Evolutionary conservation across 2,888 invertebrate genomes (phyloP).

Genomic region (Liodrosophila aerea): DNA sequence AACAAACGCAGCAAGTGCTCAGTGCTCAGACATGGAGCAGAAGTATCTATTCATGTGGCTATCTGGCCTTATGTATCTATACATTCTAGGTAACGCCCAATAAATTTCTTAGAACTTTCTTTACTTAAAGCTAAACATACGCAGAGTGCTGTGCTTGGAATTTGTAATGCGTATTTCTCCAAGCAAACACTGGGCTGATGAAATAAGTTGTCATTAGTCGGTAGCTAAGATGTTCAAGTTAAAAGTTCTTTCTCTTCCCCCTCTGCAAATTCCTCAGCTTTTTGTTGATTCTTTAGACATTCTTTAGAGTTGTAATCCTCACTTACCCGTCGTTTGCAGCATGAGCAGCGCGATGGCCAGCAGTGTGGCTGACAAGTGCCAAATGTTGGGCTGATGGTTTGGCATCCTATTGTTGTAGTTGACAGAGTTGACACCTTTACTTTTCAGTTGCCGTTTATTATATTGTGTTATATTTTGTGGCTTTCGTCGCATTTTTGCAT

Average conservation of each 20-base stretch:
- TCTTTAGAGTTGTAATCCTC: no score
- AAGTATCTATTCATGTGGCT: no score
- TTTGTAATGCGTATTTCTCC: no score
- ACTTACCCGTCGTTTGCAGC: constrained; percentile 58
- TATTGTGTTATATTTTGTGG: constrained; percentile 57
- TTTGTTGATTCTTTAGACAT: constrained; percentile 16
- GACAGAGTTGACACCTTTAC: constrained; percentile 33
- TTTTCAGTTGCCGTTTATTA: constrained; percentile 21
- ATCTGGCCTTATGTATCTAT: constrained; percentile 40
- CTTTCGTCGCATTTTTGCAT: constrained; percentile 74
- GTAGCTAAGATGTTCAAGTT: no score
- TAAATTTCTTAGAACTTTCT: constrained; percentile 74
- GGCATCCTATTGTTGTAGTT: constrained; percentile 54
- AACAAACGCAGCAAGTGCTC: constrained; percentile 10
- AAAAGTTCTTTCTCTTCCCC: no score
- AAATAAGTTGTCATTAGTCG: no score
- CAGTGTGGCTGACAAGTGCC: constrained; percentile 55
- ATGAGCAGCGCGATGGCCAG: constrained; percentile 48
- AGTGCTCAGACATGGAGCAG: no score
- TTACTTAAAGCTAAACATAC: constrained; percentile 41
- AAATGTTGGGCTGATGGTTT: constrained; percentile 36
- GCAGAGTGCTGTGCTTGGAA: constrained; percentile 5
- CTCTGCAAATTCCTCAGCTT: constrained; percentile 51
- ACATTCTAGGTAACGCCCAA: constrained; percentile 74
- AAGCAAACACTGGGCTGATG: not conserved